Percentiles rank a stretch among this genome's conserved stretches.
Conservation (phyloP, 2,113 vertebrate genomes). For the Heliornis fulica region DNA sequence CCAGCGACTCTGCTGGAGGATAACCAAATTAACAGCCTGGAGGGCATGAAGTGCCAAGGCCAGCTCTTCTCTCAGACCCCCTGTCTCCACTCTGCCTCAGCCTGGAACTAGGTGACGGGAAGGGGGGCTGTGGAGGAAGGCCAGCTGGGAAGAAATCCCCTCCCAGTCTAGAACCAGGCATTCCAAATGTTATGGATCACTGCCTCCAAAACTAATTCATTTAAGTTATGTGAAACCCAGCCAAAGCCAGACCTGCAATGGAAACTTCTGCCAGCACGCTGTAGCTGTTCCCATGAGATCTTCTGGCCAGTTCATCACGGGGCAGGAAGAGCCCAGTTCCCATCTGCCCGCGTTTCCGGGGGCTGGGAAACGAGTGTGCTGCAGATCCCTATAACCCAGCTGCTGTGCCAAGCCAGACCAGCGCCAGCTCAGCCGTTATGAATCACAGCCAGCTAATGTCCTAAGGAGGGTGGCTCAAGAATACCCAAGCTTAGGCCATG, state of each 20-base stretch:
- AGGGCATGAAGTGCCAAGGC: not conserved
- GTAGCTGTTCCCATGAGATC: not conserved
- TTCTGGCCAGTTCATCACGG: not conserved
- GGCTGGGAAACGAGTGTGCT: not conserved
- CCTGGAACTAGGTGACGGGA: not conserved
- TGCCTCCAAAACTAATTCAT: constrained; percentile 16
- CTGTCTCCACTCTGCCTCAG: not conserved
- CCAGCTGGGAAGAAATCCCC: not conserved
- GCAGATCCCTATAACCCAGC: not conserved
- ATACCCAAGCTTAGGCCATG: not conserved
- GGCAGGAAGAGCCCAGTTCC: not conserved
- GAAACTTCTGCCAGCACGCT: not conserved
- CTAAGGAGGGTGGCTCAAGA: not conserved
- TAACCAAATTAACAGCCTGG: not conserved
- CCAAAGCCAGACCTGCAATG: not conserved
- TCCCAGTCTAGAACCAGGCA: not conserved
- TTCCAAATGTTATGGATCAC: not conserved
- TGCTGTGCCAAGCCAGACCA: not conserved
- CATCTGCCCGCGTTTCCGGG: fast-evolving
- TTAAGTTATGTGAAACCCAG: not conserved
- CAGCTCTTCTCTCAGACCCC: not conserved
- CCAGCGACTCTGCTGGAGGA: not conserved
- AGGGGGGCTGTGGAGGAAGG: not conserved
- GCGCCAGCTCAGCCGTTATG: constrained; percentile 36
- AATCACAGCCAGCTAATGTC: not conserved